Percentiles rank a stretch among this genome's conserved stretches.
phyloP scores from a whole-genome alignment of 2,113 vertebrate genomes.

The Saccopteryx leptura region DNA sequence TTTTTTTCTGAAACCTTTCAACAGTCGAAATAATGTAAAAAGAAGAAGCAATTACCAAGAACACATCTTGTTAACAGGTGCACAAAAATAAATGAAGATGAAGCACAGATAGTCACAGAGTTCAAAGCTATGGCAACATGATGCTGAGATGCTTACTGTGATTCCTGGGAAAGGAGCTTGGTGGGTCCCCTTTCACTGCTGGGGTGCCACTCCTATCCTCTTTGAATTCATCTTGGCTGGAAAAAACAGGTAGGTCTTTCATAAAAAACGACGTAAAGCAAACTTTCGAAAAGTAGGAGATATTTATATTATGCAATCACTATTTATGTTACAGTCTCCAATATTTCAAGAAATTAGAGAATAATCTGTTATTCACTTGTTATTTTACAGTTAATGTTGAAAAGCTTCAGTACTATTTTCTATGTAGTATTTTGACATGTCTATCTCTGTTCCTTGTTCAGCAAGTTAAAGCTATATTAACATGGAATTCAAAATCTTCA shows the following conservation, averaged over 20 bases:
- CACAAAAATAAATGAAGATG: not conserved
- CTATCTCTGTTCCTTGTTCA: not conserved
- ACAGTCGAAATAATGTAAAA: not conserved
- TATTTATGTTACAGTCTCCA: not conserved
- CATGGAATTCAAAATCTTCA: not conserved
- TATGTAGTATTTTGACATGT: not conserved
- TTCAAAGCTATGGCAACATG: not conserved
- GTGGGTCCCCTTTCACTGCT: not conserved
- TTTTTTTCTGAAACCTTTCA: not conserved
- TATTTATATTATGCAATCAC: not conserved
- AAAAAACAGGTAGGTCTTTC: not conserved
- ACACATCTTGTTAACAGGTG: not conserved
- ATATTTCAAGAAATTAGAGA: not conserved
- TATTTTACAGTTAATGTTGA: not conserved
- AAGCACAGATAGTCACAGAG: not conserved
- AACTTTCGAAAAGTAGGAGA: not conserved
- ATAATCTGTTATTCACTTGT: not conserved
- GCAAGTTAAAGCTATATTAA: not conserved
- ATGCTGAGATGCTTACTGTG: not conserved
- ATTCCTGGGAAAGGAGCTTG: not conserved
- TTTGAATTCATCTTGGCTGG: too few species aligned
- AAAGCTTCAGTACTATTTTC: not conserved
- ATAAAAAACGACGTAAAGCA: not conserved
- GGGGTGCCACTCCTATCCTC: not conserved
- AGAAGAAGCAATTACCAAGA: not conserved